A percentile compares a stretch with the other conserved stretches of the same genome.
Evolutionary conservation across 2,113 vertebrate species (phyloP).

Genomic region (Hydropotes inermis): DNA sequence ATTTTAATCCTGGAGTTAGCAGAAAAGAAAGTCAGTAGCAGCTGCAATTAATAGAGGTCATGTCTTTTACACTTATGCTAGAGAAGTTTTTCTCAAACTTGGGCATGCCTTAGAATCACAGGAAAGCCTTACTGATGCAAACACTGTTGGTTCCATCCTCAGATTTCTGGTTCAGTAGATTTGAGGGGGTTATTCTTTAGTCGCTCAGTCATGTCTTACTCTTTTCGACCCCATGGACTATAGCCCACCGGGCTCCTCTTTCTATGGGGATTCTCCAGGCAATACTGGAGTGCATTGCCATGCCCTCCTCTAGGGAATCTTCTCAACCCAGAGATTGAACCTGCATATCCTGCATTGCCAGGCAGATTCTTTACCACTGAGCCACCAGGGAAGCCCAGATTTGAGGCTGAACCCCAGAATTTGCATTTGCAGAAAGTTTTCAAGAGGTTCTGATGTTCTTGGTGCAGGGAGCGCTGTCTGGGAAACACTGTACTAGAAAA

Average conservation of each 20-base stretch:
- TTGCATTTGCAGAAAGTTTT: background rate
- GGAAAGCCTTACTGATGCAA: background rate
- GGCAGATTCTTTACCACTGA: background rate
- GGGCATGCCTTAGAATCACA: background rate
- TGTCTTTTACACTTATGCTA: background rate
- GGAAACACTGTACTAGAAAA: background rate
- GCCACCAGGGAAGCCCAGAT: background rate
- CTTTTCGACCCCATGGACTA: background rate
- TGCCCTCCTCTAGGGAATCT: background rate
- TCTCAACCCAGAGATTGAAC: background rate
- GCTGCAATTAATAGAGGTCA: background rate
- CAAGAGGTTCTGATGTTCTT: accelerated
- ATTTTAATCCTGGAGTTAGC: background rate
- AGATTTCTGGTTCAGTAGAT: background rate
- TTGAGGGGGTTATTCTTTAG: background rate
- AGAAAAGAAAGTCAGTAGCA: background rate
- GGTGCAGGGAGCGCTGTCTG: background rate
- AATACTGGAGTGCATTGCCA: background rate
- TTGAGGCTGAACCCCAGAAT: background rate
- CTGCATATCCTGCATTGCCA: background rate
- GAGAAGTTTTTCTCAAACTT: background rate
- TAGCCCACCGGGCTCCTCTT: background rate
- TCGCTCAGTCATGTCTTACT: background rate
- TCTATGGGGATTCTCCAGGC: background rate
- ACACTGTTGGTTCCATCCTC: too few species aligned